Evolutionary conservation across 2,797 vertebrate species (phyloP).

Genomic region (Pseudocheirus occidentalis): DNA sequence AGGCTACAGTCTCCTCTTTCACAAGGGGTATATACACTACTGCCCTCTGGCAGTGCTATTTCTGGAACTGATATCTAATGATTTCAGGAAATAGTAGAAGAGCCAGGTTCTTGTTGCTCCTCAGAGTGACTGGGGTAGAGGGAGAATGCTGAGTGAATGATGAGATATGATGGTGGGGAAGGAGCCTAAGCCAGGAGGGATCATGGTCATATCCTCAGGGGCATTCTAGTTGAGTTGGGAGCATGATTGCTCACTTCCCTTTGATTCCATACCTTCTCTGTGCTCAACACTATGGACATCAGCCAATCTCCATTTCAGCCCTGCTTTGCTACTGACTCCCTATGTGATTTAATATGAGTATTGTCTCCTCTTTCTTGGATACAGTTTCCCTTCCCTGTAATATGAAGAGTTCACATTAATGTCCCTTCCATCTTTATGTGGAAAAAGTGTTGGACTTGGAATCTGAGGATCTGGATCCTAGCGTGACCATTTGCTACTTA

Average conservation of each 20-base stretch:
- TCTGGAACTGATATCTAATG: background rate
- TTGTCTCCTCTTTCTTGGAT: background rate
- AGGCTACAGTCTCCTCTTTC: background rate
- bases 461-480: background rate
- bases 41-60: background rate
- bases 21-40: background rate
- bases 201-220: background rate
- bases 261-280: background rate
- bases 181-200: background rate
- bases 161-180: background rate
- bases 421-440: background rate
- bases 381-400: background rate
- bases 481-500: background rate
- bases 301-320: background rate
- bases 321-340: background rate
- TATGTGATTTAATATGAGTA: background rate
- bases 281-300: background rate
- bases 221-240: background rate
- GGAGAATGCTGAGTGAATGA: background rate
- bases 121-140: background rate
- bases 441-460: background rate
- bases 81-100: background rate
- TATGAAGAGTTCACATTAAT: background rate
- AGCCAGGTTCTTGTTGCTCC: background rate
- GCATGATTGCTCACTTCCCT: background rate